Evolutionary conservation across 2,797 vertebrate genomes (phyloP), one percentile per base, ranked within the genome.

Genomic region (Myioborus miniatus): DNA sequence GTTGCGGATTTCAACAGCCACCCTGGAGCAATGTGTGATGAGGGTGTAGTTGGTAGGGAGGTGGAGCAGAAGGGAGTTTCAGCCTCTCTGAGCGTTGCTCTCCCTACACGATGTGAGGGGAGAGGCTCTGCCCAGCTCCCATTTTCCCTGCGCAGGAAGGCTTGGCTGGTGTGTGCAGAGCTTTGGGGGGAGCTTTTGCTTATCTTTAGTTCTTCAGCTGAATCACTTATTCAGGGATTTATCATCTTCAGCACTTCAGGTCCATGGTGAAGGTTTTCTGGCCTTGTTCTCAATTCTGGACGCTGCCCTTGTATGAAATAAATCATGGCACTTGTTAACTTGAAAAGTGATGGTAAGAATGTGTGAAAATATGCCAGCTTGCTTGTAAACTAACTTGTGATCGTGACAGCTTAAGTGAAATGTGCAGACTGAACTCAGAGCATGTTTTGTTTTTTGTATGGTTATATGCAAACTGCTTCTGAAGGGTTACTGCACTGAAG

Each of bases 61-160:
- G 21, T 0, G 0, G 30, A 75, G 64, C 10, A 27, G 0, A 30
- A 52, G 50, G 17, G 37, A 27, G 30, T 29, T 53, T 43, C 21
- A 68, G 0, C 37, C n/a, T 47, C 32, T 50, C 22, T 55, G 19
- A 27, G 30, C 0, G 0, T n/a, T 27, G 13, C 43, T 39, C 3
- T 83, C 27, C 18, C 24, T 23, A 2, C 11, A 36, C 44, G 34
- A 5, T 41, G 50, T 1, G 36, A 34, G 68, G 71, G 63, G 23
- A 62, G 72, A 49, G 49, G 26, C 29, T 87, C 18, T 34, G 23
- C 2, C 3, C 22, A 23, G 1, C 30, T 77, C n/a, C 12, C 1
- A 1, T 34, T 52, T 53, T 70, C 46, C 52, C 47, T 50, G 56
- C 0, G 1, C 6, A 4, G 0, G 12, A 32, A 8, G 16, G 16